Evolutionary conservation across 2,888 invertebrate species (phyloP), one percentile per base, ranked within the genome.

Genomic region (Lydus trimaculatus): DNA sequence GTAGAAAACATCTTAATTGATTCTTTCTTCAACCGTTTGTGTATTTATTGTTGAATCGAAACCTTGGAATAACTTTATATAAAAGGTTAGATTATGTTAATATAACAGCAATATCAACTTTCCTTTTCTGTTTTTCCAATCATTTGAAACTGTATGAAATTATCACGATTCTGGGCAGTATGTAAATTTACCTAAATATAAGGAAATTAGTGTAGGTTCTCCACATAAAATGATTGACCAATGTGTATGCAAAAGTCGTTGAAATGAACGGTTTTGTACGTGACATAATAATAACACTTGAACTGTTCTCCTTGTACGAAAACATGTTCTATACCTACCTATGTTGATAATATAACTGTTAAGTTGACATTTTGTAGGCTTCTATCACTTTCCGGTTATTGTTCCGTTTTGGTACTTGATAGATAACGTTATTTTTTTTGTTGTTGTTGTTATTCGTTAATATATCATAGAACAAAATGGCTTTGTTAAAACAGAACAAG

Each of bases 201-300:
- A 17, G 7, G 43, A 43, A 43, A n/a, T 36, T 48, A 20, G 2
- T 20, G 48, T 9, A 23, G 20, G 11, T 13, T 48, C 3, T 9
- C 20, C 15, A 39, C 11, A 1, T 17, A 5, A n/a, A 20, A 48
- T 48, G 20, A 48, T 48, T 20, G 2, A 20, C 20, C 20, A 48
- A 48, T 48, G 20, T 48, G 48, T 48, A 48, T 48, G 20, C 48
- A 48, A 20, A 20, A 20, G 48, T 17, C 20, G 3, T 3, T 0
- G 9, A 20, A 20, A 48, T 20, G 9, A 48, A 48, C 48, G 48
- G 48, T 20, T 20, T 8, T 48, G 20, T 48, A 48, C 48, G 48
- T 48, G 48, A 48, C 20, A 20, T 48, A 48, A 48, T 48, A 48
- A 48, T 48, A 48, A 48, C 48, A 48, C 20, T 48, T 20, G 48